phyloP scores from a whole-genome alignment of 2,113 vertebrate species.

The Nycticorax nycticorax region DNA sequence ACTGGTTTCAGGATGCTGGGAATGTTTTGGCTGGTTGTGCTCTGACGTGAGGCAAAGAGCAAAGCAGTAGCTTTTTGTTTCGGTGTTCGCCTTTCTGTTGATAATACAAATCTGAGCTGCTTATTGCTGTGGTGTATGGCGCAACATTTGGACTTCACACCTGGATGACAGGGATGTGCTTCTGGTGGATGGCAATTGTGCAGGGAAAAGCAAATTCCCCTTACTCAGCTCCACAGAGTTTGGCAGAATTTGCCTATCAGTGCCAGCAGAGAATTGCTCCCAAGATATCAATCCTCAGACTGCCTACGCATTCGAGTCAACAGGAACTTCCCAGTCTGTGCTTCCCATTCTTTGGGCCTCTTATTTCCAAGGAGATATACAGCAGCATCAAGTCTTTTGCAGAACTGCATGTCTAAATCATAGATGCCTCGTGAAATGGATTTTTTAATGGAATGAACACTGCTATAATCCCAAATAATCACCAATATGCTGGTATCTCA shows the following conservation, averaged over 20 bases:
- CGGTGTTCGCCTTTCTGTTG: not conserved
- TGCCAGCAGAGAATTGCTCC: not conserved
- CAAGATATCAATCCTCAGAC: not conserved
- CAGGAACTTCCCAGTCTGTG: not conserved
- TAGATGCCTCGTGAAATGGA: not conserved
- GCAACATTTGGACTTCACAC: not conserved
- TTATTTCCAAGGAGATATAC: not conserved
- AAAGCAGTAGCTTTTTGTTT: not conserved
- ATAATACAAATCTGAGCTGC: not conserved
- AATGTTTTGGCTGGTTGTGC: not conserved
- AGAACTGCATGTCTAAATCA: not conserved
- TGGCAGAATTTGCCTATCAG: not conserved
- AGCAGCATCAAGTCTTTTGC: not conserved
- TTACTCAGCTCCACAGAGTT: fast-evolving
- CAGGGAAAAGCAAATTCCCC: not conserved
- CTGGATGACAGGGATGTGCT: not conserved
- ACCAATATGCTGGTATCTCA: not conserved
- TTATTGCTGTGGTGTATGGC: not conserved
- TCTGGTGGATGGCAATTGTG: not conserved
- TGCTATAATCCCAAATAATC: constrained; percentile 1
- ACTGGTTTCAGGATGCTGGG: not conserved
- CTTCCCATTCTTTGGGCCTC: not conserved
- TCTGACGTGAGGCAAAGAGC: not conserved
- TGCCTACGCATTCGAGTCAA: fast-evolving
- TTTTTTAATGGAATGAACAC: not conserved